Percentiles rank a stretch among this genome's conserved stretches.
These are phyloP conservation scores for Metacarcinus magister DNA, from an alignment of 2,888 invertebrate genomes.

Conservation along the genomic window DNA sequence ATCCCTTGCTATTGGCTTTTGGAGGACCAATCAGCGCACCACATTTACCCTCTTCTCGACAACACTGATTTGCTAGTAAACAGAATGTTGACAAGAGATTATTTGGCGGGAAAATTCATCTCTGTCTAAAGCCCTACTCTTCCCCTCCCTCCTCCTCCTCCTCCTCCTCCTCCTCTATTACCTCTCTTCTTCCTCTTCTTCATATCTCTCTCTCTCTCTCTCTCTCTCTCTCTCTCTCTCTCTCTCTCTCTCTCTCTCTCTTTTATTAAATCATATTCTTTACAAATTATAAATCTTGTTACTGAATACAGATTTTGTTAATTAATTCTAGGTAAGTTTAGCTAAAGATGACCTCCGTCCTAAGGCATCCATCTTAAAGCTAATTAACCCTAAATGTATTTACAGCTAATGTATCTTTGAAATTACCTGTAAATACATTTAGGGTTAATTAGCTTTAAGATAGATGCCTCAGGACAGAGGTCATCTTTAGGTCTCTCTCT, in stretches of 20 bases:
- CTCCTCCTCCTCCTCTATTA: neutral
- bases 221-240: neutral
- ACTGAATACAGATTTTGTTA: no score
- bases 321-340: no score
- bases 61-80: conserved; percentile 1
- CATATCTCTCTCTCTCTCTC: neutral
- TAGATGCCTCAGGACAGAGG: no score
- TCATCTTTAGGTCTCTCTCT: no score
- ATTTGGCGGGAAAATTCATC: neutral
- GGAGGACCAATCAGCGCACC: neutral
- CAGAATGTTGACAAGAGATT: conserved; percentile 32
- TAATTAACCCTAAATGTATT: no score
- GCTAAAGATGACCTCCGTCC: no score
- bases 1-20: neutral
- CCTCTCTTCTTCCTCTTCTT: neutral
- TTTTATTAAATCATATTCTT: no score
- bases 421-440: no score
- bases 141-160: neutral
- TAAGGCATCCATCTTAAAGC: no score
- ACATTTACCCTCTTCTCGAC: conserved; percentile 41
- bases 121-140: neutral
- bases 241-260: neutral
- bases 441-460: no score
- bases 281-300: no score
- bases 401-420: no score